Base-by-base conservation (phyloP, 2,888 invertebrate species). In the Drosophila ustulata region DNA sequence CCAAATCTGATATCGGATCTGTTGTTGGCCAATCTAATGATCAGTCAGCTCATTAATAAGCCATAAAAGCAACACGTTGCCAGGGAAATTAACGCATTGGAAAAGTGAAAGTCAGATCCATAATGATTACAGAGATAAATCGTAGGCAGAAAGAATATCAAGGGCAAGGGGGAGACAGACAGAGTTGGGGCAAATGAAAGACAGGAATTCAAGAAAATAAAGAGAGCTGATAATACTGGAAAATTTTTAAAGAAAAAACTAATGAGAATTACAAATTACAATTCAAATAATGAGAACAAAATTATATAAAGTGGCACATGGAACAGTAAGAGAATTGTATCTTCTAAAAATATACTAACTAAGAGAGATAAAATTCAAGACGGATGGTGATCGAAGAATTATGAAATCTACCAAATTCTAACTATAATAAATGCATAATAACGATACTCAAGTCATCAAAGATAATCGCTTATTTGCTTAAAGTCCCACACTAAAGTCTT, bases 31-130 rank as follows among this genome's bases (percentile, higher is more conserved):
- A 63, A 78, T 83, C 88, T 86, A 82, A 81, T 79, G 89, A 86
- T 84, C 78, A 71, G 71, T 68, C 78, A 64, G 69, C 78, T 82
- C 86, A 79, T 88, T 85, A 89, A 88, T 87, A 89, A 79, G 84
- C 80, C 80, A 88, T 88, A 89, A 88, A 88, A 80, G 71, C 82
- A 88, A 89, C 86, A 83, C 87, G 78, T 82, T 70, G 66, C 50
- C 65, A 39, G 34, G 70, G 49, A 51, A 72, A 75, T 64, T 62
- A 37, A 62, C 61, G 68, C 39, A 51, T 47, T 34, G 32, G 39
- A 62, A 84, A 72, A 83, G 82, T 83, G 80, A 83, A 83, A 83
- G 88, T 64, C 50, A 32, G 28, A 50, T 64, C 45, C 37, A 53
- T 59, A 50, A 64, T 61, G 64, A 75, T 25, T 37, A 13, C n/a